Percentiles rank a stretch among this genome's conserved stretches.
Conservation (phyloP, 1,140 invertebrate genomes). For the Tetraneura akinire region DNA sequence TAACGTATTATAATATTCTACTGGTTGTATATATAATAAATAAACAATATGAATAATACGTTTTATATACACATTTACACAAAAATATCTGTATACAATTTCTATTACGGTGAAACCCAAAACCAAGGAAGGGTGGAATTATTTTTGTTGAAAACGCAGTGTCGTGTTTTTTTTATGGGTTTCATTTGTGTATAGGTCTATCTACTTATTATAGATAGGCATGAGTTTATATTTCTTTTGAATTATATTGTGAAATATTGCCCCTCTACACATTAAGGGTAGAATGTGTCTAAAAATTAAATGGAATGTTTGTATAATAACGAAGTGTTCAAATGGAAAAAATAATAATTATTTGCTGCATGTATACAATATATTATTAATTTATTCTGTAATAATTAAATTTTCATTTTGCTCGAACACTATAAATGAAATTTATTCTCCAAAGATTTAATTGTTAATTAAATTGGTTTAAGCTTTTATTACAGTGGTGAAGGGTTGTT, state of each 20-base stretch:
- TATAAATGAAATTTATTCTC: not conserved
- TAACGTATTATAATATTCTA: not conserved
- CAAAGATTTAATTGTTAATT: slow-evolving; percentile 32
- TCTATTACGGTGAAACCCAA: slow-evolving; percentile 18
- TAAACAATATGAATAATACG: too few relatives aligned
- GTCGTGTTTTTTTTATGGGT: slow-evolving; percentile 4
- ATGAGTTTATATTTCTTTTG: not conserved
- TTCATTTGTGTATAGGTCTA: not conserved
- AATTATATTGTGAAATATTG: not conserved
- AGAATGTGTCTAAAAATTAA: not conserved
- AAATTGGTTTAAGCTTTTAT: slow-evolving; percentile 32
- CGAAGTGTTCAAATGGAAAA: not conserved
- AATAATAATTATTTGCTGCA: not conserved
- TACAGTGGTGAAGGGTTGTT: slow-evolving; percentile 6
- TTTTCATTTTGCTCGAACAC: not conserved
- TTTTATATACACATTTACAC: too few relatives aligned
- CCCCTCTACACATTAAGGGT: not conserved
- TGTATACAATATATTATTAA: not conserved
- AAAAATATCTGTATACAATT: not conserved
- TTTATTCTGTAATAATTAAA: not conserved
- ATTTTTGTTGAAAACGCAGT: not conserved
- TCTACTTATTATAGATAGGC: not conserved
- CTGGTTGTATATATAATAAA: too few relatives aligned
- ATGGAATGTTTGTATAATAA: not conserved
- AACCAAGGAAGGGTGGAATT: slow-evolving; percentile 33